Evolutionary conservation across 2,888 invertebrate genomes (phyloP).

Genomic region (Carterocephalus palaemon): DNA sequence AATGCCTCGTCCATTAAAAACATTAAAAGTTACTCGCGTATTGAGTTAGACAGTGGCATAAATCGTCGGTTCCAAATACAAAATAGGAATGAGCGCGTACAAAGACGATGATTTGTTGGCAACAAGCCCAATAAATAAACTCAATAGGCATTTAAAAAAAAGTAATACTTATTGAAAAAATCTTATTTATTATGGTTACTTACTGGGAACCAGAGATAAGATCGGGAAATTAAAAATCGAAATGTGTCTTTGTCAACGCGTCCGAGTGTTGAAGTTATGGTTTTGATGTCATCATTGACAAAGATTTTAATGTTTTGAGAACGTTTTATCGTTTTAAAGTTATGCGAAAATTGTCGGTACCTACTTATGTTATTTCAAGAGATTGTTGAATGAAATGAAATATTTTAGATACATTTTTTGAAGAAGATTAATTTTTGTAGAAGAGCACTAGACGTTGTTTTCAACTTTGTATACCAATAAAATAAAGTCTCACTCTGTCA

Average conservation of each 20-base stretch:
- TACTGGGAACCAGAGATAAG: conserved; percentile 37
- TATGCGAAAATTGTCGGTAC: too few relatives aligned
- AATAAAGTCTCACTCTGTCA: neutral
- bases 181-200: conserved; percentile 57
- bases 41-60: conserved; percentile 41
- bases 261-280: conserved; percentile 9
- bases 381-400: neutral
- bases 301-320: conserved; percentile 4
- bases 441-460: too few relatives aligned
- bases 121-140: conserved; percentile 55
- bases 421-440: too few relatives aligned
- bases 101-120: conserved; percentile 69
- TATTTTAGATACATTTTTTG: too few relatives aligned
- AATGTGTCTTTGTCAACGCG: conserved; percentile 21
- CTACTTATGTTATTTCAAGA: too few relatives aligned
- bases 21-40: conserved; percentile 15
- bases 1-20: conserved; percentile 5
- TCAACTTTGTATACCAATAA: neutral
- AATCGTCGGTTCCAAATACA: conserved; percentile 59
- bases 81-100: conserved; percentile 39
- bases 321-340: neutral
- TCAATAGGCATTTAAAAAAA: conserved; percentile 38
- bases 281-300: conserved; percentile 6
- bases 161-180: conserved; percentile 48
- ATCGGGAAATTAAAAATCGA: conserved; percentile 19